Evolutionary conservation across 2,888 invertebrate genomes (phyloP).

Genomic region (Agrenia bidenticulata): DNA sequence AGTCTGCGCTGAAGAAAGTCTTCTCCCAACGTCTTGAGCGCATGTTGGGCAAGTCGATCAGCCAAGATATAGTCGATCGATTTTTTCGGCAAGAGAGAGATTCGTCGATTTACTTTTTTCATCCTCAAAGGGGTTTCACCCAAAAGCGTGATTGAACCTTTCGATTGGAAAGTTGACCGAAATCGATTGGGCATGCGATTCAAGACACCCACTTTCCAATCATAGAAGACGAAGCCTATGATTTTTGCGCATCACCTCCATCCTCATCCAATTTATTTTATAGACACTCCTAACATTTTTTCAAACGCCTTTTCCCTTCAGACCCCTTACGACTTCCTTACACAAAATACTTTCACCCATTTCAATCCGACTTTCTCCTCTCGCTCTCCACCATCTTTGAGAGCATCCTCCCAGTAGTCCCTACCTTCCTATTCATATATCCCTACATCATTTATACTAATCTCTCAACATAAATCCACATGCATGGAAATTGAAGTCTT

Average conservation of each 20-base stretch:
- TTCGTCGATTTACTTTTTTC: slow-evolving; percentile 53
- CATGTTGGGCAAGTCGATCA: slow-evolving; percentile 54
- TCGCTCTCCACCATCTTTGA: slow-evolving; percentile 18
- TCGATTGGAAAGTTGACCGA: slow-evolving; percentile 53
- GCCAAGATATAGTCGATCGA: slow-evolving; percentile 54
- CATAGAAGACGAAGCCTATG: slow-evolving; percentile 31
- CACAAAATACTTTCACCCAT: neutral
- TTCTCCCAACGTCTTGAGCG: slow-evolving; percentile 52
- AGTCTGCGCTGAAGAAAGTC: slow-evolving; percentile 51
- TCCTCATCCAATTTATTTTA: slow-evolving; percentile 17
- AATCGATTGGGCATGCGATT: slow-evolving; percentile 53
- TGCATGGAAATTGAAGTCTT: too few relatives aligned
- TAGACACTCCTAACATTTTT: slow-evolving; percentile 22
- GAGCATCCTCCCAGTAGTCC: slow-evolving; percentile 3
- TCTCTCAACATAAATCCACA: too few relatives aligned
- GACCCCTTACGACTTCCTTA: neutral
- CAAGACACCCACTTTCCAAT: slow-evolving; percentile 45
- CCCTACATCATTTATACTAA: too few relatives aligned
- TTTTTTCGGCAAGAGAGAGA: slow-evolving; percentile 52
- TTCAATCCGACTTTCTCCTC: slow-evolving; percentile 10
- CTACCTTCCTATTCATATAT: neutral
- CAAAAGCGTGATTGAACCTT: slow-evolving; percentile 49
- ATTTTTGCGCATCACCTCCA: slow-evolving; percentile 31
- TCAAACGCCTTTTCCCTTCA: slow-evolving; percentile 14
- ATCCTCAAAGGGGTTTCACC: slow-evolving; percentile 52